Evolutionary conservation across 2,797 vertebrate genomes (phyloP), one percentile per base, ranked within the genome.

Genomic region (Tapirus indicus): DNA sequence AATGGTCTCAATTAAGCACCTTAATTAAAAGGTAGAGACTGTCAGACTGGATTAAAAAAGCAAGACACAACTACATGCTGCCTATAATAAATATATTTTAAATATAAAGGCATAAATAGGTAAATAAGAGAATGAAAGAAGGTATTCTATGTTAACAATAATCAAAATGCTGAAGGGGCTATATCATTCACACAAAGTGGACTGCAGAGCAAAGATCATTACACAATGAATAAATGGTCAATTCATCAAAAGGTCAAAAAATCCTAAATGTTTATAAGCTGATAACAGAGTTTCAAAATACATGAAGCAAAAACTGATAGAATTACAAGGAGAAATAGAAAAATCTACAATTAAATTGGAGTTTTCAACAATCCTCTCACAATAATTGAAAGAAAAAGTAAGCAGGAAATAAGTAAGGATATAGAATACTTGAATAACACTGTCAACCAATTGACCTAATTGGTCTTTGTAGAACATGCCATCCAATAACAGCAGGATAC

Each of bases 71-170:
- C 23, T 84, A 56, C 68, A 83, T n/a, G 66, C 47, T 93, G 20
- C n/a, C 72, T 93, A 18, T 47, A 91, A 88, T 29, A 91, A 82
- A 94, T 14, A 68, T 20, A 32, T 14, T 82, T 91, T 85, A 96
- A 96, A 41, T 78, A 72, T 82, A 71, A 95, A 54, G 49, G n/a
- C 14, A 72, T 21, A 78, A 82, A 92, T 54, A 66, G 32, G n/a
- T 75, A 80, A 80, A 52, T 77, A 79, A 95, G 72, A 92, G 13
- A 16, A 83, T 35, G 10, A 5, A 86, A 78, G 88, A 77, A 77
- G 23, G 77, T 78, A 44, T 4, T 29, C 47, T 52, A 72, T 52
- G 52, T 83, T 96, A 88, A 38, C 35, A 68, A 80, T 66, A 71
- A 89, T 52, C n/a, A 71, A 71, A 88, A 79, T 77, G 21, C 69